Evolutionary conservation across 2,113 vertebrate species (phyloP), one percentile per base, ranked within the genome.

Genomic region (Lucifuga dentata): DNA sequence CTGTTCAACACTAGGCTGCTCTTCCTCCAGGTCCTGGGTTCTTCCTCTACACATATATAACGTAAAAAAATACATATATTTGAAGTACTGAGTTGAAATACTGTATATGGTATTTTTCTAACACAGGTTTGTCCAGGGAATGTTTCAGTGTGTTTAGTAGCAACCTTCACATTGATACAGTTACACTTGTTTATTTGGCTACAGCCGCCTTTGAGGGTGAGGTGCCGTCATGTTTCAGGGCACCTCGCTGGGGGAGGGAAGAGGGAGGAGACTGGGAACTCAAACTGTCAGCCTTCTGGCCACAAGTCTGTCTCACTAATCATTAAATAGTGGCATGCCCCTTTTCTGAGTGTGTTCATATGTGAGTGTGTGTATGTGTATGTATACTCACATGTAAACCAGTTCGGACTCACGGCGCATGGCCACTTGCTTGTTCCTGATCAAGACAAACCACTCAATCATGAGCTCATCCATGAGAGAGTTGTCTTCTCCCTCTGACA

Each of bases 401-500:
- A 90, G 93, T 75, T 99, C 98, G 0, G 97, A 99, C 67, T 99
- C 98, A 45, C 94, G 92, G 49, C 97, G 91, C 78, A 99, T 91
- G 84, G 96, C 93, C 67, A 95, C 86, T 89, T 99, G 97, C 59
- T 99, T 99, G 85, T 96, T 92, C 13, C 96, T 94, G 90, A 99
- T 98, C 53, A 99, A 91, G 81, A 69, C 95, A 92, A 99, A 98
- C 98, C 98, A 99, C 5, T 96, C 95, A 46, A 95, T 95, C 96
- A 99, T 94, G 40, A 93, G 62, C 17, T 87, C 89, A 19, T 93
- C 87, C 84, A 81, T 95, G 72, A 95, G 79, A 8, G 83, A 68
- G 5, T 99, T 96, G 61, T 98, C 98, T 0, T 93, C 80, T 1
- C 92, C 94, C 2, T 95, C 98, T 99, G 84, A 17, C 43, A 58